Evolutionary conservation across 2,797 vertebrate genomes (phyloP).

Genomic region (Chrosomus eos): DNA sequence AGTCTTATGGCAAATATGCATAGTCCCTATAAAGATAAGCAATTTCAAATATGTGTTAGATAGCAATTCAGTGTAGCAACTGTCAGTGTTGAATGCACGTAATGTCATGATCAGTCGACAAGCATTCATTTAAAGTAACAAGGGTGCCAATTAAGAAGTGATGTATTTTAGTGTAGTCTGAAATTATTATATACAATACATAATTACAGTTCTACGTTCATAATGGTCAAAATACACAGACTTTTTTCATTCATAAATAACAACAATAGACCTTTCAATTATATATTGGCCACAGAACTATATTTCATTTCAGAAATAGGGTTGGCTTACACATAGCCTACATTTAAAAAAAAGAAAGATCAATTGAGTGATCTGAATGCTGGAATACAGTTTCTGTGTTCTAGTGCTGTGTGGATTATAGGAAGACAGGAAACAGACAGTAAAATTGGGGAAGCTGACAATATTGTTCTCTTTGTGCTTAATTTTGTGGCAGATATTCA

Average conservation of each 20-base stretch:
- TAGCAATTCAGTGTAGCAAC: neutral
- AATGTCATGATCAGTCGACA: neutral
- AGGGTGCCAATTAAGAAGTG: neutral
- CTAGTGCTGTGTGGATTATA: neutral
- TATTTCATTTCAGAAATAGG: neutral
- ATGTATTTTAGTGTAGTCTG: neutral
- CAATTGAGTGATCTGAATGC: slow-evolving; percentile 11
- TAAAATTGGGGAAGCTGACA: slow-evolving; percentile 11
- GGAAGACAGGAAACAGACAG: slow-evolving; percentile 37
- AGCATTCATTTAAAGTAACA: neutral
- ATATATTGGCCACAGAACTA: neutral
- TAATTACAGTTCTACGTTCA: neutral
- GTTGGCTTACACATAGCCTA: no score
- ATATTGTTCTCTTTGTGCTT: slow-evolving; percentile 36
- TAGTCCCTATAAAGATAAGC: neutral
- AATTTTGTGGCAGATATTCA: slow-evolving; percentile 46
- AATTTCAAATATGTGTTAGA: neutral
- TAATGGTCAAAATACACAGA: neutral
- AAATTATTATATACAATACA: neutral
- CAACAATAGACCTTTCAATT: neutral
- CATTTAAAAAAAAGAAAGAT: slow-evolving; percentile 4
- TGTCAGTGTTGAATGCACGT: neutral
- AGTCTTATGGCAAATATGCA: neutral
- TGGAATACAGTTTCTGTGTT: slow-evolving; percentile 3
- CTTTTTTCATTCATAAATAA: neutral